Conservation (phyloP, 2,113 vertebrate species). For the Nerophis lumbriciformis region DNA sequence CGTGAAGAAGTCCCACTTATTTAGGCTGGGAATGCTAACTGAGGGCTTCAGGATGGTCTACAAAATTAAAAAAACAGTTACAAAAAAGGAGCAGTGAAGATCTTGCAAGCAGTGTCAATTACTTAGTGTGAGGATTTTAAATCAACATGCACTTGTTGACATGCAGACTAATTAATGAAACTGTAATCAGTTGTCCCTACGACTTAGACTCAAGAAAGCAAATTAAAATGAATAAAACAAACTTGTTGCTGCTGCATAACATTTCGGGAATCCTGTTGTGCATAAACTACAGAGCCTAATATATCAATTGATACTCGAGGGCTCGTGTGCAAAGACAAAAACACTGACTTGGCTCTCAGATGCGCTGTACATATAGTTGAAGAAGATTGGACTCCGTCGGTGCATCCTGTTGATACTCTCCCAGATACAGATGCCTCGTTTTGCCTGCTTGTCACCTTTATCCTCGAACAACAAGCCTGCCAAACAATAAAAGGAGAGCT, state of each 20-base stretch:
- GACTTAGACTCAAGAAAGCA: too few relatives aligned
- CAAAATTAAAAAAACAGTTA: not conserved
- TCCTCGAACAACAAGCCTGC: conserved; percentile 93
- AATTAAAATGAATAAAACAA: too few relatives aligned
- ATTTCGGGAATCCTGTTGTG: too few relatives aligned
- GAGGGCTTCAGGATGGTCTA: conserved; percentile 84
- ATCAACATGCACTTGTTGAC: too few relatives aligned
- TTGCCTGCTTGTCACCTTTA: conserved; percentile 90
- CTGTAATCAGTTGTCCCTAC: too few relatives aligned
- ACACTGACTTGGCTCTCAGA: conserved; percentile 76
- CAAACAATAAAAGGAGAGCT: conserved; percentile 37
- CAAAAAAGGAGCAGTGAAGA: not conserved
- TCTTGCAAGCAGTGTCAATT: too few relatives aligned
- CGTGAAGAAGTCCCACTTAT: conserved; percentile 91
- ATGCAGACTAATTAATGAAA: too few relatives aligned
- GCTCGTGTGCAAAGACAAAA: not conserved
- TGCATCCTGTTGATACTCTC: conserved; percentile 92
- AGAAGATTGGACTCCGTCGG: conserved; percentile 87
- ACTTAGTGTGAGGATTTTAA: too few relatives aligned
- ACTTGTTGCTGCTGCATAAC: too few relatives aligned
- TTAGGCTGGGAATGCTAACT: conserved; percentile 83
- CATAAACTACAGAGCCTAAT: too few relatives aligned
- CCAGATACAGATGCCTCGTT: conserved; percentile 93
- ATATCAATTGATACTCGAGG: not conserved
- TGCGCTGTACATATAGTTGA: conserved; percentile 91